Evolutionary conservation across 2,888 invertebrate genomes (phyloP).

Genomic region (Barypeithes pellucidus): DNA sequence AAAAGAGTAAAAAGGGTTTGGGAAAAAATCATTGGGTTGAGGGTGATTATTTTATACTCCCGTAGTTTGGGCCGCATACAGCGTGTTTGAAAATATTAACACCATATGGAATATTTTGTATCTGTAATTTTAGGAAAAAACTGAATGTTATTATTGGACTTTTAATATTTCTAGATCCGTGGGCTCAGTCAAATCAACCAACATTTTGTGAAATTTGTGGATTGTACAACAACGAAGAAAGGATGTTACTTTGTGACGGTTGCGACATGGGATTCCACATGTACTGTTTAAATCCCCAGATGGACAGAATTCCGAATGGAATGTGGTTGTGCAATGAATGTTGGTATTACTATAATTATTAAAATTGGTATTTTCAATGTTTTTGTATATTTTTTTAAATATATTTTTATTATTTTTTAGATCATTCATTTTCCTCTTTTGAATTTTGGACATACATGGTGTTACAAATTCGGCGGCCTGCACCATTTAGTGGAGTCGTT

Average conservation of each 20-base stretch:
- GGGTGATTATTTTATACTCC: no score
- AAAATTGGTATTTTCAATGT: constrained; percentile 1
- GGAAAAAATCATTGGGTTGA: no score
- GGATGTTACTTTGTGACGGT: constrained; percentile 41
- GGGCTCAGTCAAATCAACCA: constrained; percentile 12
- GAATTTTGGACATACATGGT: no score
- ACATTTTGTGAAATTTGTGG: constrained; percentile 47
- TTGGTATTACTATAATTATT: constrained; percentile 35
- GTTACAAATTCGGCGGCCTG: no score
- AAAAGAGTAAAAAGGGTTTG: no score
- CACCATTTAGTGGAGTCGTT: no score
- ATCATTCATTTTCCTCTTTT: no score
- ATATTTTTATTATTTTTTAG: constrained; percentile 10
- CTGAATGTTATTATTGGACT: no score
- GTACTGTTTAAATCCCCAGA: constrained; percentile 35
- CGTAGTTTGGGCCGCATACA: no score
- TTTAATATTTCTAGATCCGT: constrained; percentile 2
- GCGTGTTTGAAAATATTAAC: no score
- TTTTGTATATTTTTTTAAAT: constrained; percentile 5
- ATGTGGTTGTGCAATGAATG: constrained; percentile 51
- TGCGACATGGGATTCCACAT: constrained; percentile 41
- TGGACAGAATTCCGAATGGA: constrained; percentile 31
- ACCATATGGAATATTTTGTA: no score
- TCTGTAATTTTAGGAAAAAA: no score
- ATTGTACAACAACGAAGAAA: constrained; percentile 29